Conservation (phyloP, 2,888 invertebrate genomes). For the Cacoxenus indagator region DNA sequence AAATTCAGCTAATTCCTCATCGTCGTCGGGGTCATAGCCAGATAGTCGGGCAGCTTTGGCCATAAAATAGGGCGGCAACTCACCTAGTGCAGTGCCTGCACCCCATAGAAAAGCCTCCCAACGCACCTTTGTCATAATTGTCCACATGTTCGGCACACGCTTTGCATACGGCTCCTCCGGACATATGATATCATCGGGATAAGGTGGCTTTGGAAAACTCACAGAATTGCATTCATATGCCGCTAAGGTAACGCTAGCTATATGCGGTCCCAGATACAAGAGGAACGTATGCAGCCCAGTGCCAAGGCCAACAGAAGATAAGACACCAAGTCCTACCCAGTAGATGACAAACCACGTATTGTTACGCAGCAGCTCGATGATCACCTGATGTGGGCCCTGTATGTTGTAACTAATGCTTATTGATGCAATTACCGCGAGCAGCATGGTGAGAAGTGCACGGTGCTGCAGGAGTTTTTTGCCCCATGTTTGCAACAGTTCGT, state of each 20-base stretch:
- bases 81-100: conserved; percentile 97
- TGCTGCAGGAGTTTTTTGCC: conserved; percentile 71
- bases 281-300: conserved; percentile 99
- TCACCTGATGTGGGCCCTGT: conserved; percentile 67
- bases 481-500: conserved; percentile 74
- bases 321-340: conserved; percentile 93
- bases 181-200: conserved; percentile 96
- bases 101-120: conserved; percentile 98
- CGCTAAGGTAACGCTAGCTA: conserved; percentile 97
- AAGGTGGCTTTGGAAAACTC: conserved; percentile 97
- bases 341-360: conserved; percentile 74
- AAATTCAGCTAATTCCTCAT: conserved; percentile 82
- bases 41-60: conserved; percentile 91
- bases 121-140: conserved; percentile 94
- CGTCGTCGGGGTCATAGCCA: conserved; percentile 75
- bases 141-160: conserved; percentile 83
- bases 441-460: conserved; percentile 50
- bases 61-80: conserved; percentile 99
- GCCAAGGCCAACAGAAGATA: conserved; percentile 97
- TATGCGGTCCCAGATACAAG: conserved; percentile 97
- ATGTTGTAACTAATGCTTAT: conserved; percentile 58
- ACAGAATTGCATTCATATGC: conserved; percentile 97
- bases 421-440: conserved; percentile 54
- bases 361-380: conserved; percentile 57
- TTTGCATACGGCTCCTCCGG: conserved; percentile 77